Evolutionary conservation across 2,113 vertebrate genomes (phyloP).

Genomic region (Varanus komodoensis): DNA sequence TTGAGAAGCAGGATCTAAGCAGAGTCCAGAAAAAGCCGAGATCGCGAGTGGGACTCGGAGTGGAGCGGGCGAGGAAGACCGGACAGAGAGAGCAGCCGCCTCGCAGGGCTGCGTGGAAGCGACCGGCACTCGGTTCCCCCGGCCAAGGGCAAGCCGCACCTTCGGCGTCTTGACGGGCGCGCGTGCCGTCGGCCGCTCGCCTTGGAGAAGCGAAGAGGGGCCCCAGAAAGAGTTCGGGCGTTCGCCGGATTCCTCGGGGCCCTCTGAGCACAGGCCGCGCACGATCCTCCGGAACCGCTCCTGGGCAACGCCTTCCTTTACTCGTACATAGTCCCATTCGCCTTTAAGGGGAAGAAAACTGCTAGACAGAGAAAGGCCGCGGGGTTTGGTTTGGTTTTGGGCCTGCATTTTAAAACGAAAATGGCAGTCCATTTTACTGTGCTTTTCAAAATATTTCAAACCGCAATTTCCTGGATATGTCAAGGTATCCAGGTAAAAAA

Average conservation of each 20-base stretch:
- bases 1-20: not conserved
- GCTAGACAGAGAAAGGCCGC: not conserved
- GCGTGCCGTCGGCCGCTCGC: too few relatives aligned
- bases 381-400: not conserved
- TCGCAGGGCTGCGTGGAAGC: not conserved
- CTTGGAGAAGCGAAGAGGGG: too few relatives aligned
- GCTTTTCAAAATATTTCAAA: not conserved
- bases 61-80: not conserved
- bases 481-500: not conserved
- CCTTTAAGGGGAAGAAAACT: not conserved
- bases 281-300: not conserved
- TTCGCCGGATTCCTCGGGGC: not conserved
- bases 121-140: too few relatives aligned
- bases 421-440: not conserved
- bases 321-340: not conserved
- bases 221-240: not conserved
- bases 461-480: not conserved
- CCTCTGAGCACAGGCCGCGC: not conserved
- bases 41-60: not conserved
- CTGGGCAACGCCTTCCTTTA: not conserved
- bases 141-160: too few relatives aligned
- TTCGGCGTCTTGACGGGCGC: too few relatives aligned
- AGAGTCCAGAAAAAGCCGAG: not conserved
- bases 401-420: not conserved
- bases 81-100: not conserved